Evolutionary conservation across 2,888 invertebrate genomes (phyloP), one percentile per base, ranked within the genome.

Genomic region (Marasmarcha lunaedactyla): DNA sequence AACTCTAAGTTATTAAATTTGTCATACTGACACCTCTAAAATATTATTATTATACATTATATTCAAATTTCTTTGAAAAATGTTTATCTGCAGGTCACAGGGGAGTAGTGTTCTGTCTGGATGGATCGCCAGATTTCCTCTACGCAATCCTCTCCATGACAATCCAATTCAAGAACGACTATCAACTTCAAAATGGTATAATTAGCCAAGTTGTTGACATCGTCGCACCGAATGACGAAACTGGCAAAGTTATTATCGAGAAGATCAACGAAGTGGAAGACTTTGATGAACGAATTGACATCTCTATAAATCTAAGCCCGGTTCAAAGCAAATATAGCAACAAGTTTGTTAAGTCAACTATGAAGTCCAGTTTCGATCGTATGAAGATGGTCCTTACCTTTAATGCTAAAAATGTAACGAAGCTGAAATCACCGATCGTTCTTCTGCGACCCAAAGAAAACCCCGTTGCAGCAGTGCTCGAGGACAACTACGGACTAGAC

Each of bases 111-210:
- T 78, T 91, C 52, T 85, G 94, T 10, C 83, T 98, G 36, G 97
- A 97, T 62, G 95, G 96, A 10, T 86, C 92, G 0, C 94, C 93
- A 0, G 86, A 88, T 26, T 88, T 89, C 56, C 71, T 93, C 12
- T 87, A 88, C 56, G 73, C 81, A 0, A 52, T 88, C 0, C 55
- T 86, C 1, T 72, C 78, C 1, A 72, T 85, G 58, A 76, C 86
- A 1, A 55, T 86, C 9, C 61, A 61, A 26, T 62, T 67, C 14
- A 71, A 69, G 40, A 74, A 71, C 36, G 85, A 87, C 25, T 47
- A 58, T 0, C 76, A 85, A 41, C 65, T 88, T 1, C 87, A 90
- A 53, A 85, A 86, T 52, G 85, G 74, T 44, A 55, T 90, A 1
- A 58, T 91, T 9, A 71, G 85, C 36, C 85, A 86, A 49, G 74